These are phyloP conservation scores for Cerastis rubricosa DNA, from an alignment of 2,888 invertebrate species.

Conservation along the genomic window DNA sequence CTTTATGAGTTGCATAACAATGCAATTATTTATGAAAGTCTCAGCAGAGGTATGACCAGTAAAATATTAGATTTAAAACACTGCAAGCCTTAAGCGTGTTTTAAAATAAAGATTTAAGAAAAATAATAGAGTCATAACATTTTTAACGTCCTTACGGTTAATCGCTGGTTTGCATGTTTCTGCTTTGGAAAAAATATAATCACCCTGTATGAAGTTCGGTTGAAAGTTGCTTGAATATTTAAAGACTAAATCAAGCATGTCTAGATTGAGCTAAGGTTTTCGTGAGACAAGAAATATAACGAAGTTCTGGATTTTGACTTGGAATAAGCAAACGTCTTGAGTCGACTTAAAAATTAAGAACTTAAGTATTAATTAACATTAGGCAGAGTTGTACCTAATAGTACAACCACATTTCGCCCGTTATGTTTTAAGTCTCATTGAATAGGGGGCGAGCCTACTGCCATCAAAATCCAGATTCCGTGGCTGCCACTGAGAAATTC, in stretches of 20 bases:
- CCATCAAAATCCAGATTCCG: background rate
- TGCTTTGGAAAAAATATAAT: conserved; percentile 76
- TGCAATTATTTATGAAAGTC: conserved; percentile 30
- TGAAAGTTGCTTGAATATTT: conserved; percentile 77
- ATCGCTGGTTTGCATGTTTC: conserved; percentile 84
- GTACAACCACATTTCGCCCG: background rate
- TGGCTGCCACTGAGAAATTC: background rate
- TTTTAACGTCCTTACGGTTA: conserved; percentile 79
- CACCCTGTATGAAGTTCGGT: conserved; percentile 75
- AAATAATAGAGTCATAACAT: conserved; percentile 80
- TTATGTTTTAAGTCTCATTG: background rate
- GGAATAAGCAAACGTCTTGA: conserved; percentile 1
- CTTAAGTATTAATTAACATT: too few species aligned
- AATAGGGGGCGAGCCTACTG: background rate
- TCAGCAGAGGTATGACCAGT: conserved; percentile 25
- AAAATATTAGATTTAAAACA: conserved; percentile 47
- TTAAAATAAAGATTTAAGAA: conserved; percentile 66
- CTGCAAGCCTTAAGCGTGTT: conserved; percentile 33
- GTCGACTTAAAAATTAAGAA: conserved; percentile 22
- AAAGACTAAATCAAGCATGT: conserved; percentile 74
- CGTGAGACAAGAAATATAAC: conserved; percentile 26
- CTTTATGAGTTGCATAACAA: conserved; percentile 17
- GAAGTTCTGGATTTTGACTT: conserved; percentile 14
- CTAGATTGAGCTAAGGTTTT: conserved; percentile 37
- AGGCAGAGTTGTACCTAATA: background rate